Evolutionary conservation across 2,888 invertebrate genomes (phyloP), one percentile per base, ranked within the genome.

Genomic region (Girardia tigrina): DNA sequence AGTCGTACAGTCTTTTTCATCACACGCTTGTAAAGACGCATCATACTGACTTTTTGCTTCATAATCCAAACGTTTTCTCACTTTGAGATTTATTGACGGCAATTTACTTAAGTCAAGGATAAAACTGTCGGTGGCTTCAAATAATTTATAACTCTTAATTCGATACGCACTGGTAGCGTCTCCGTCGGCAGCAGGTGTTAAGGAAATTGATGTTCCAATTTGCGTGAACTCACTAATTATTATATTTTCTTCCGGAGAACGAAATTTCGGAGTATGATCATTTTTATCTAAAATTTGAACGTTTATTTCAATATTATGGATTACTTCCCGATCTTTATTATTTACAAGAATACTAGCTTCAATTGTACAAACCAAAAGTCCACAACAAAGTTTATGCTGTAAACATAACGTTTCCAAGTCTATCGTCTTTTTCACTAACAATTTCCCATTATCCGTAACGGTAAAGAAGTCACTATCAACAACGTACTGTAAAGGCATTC

Each of bases 241-340:
- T 56, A 56, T 56, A 2, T 4, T 56, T 12, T 4, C 56, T 56
- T 56, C 56, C 4, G 4, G 56, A 2, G 56, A 12, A 12, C n/a
- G 8, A 56, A 56, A 56, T 56, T 56, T 56, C 4, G 56, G 56
- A 8, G n/a, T 4, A 56, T 56, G 56, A n/a, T 56, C 56, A n/a
- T 56, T 56, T 56, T 56, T 56, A n/a, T 56, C 56, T 56, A 56
- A 56, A 20, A 56, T 16, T 56, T 56, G 56, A n/a, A 56, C 56
- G 4, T 16, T 4, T 12, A 56, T 56, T 2, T 56, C 56, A 4
- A 56, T 12, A 56, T n/a, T 56, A 12, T n/a, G 4, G n/a, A 56
- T n/a, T 56, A 56, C n/a, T 56, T 56, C 56, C 23, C 23, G n/a
- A 20, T 56, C 56, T 56, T 56, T 56, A 16, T 56, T 56, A n/a